Conservation (phyloP, 2,113 vertebrate genomes). For the Pedionomus torquatus region DNA sequence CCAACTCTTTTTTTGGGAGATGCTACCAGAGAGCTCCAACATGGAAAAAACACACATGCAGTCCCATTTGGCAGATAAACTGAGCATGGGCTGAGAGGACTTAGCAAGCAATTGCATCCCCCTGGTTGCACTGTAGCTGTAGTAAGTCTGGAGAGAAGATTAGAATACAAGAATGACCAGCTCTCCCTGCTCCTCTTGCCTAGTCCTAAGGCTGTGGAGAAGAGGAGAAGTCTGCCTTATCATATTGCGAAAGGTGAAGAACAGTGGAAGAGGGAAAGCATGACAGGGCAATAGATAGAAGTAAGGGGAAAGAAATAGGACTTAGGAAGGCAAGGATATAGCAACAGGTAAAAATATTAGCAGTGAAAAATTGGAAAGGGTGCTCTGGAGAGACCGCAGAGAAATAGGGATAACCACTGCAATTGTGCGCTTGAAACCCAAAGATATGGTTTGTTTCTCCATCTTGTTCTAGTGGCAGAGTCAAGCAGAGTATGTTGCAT, state of each 20-base stretch:
- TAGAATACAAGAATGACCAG: neutral
- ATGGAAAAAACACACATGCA: neutral
- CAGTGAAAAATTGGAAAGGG: neutral
- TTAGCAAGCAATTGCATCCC: neutral
- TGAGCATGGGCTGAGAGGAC: neutral
- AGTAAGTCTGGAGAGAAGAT: neutral
- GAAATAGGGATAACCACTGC: neutral
- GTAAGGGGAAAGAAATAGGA: neutral
- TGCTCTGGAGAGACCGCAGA: neutral
- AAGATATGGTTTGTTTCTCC: neutral
- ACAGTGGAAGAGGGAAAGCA: neutral
- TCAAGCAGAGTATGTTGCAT: neutral
- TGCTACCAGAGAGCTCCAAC: neutral
- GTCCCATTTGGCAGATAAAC: neutral
- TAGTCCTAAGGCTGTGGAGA: neutral
- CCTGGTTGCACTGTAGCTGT: neutral
- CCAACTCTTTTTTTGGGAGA: neutral
- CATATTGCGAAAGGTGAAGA: neutral
- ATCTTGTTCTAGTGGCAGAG: neutral
- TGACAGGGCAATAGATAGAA: neutral
- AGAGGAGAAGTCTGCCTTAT: neutral
- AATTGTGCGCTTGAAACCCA: neutral
- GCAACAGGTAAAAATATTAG: neutral
- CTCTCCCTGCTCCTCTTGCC: neutral
- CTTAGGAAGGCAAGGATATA: neutral